A percentile compares a stretch with the other conserved stretches of the same genome.
Evolutionary conservation across 1,140 invertebrate species (phyloP).

Genomic region (Gerris buenoi): DNA sequence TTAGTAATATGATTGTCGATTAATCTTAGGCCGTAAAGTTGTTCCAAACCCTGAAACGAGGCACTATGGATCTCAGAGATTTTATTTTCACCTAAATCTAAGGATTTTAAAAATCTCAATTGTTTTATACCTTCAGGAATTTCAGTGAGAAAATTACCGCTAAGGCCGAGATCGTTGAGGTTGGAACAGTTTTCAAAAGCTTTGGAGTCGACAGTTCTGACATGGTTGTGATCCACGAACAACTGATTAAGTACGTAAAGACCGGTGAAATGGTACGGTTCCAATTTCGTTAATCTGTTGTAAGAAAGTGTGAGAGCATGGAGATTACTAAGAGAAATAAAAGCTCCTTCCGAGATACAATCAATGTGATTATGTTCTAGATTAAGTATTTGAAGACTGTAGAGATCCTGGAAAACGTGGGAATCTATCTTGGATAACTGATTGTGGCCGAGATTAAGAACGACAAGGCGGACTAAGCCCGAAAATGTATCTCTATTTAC

Average conservation of each 20-base stretch:
- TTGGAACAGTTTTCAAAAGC: slow-evolving; percentile 63
- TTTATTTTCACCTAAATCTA: slow-evolving; percentile 72
- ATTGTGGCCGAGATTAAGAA: slow-evolving; percentile 62
- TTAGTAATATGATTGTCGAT: slow-evolving; percentile 50
- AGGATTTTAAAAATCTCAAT: slow-evolving; percentile 54
- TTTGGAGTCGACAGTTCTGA: slow-evolving; percentile 47
- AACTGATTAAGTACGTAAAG: slow-evolving; percentile 54
- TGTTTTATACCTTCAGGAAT: slow-evolving; percentile 61
- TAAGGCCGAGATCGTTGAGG: slow-evolving; percentile 72
- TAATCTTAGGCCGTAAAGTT: slow-evolving; percentile 42
- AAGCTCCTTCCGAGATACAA: slow-evolving; percentile 53
- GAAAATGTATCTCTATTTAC: slow-evolving; percentile 61
- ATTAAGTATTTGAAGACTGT: slow-evolving; percentile 58
- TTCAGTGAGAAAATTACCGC: slow-evolving; percentile 61
- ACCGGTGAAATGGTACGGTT: slow-evolving; percentile 51
- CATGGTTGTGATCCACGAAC: slow-evolving; percentile 56
- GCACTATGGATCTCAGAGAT: slow-evolving; percentile 45
- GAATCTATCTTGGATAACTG: slow-evolving; percentile 49
- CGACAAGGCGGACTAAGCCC: slow-evolving; percentile 50
- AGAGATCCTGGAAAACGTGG: slow-evolving; percentile 55
- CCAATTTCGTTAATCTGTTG: slow-evolving; percentile 51
- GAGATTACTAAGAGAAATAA: slow-evolving; percentile 54
- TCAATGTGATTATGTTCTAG: slow-evolving; percentile 60
- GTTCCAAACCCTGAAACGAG: slow-evolving; percentile 44
- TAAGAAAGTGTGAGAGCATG: slow-evolving; percentile 56